Conservation (phyloP, 2,113 vertebrate genomes). For the Cettia cetti region DNA sequence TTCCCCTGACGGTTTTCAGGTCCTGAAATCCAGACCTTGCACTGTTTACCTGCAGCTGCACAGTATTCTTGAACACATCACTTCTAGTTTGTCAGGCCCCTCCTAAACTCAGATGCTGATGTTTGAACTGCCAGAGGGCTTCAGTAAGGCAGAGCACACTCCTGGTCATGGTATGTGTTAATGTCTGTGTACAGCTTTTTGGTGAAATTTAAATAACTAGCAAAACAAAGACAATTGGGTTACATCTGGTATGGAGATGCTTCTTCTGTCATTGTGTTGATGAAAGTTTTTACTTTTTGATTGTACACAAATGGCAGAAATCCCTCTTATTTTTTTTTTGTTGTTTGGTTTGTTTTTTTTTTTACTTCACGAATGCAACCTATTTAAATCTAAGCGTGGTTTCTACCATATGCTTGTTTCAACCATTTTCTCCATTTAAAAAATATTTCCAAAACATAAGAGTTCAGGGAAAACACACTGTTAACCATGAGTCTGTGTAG, state of each 20-base stretch:
- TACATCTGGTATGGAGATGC: not conserved
- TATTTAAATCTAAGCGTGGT: conserved; percentile 71
- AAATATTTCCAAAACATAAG: conserved; percentile 67
- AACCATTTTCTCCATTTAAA: conserved; percentile 59
- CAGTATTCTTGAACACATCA: not conserved
- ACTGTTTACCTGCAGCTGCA: not conserved
- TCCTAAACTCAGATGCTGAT: not conserved
- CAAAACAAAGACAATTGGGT: not conserved
- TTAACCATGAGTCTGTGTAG: conserved; percentile 24
- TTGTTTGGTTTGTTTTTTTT: too few species aligned
- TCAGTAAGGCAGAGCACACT: not conserved
- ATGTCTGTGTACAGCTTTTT: not conserved
- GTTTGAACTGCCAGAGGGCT: not conserved
- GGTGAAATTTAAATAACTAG: not conserved
- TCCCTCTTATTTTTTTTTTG: conserved; percentile 37
- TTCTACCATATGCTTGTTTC: conserved; percentile 76
- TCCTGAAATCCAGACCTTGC: not conserved
- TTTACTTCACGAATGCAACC: conserved; percentile 37
- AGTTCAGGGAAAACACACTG: conserved; percentile 58
- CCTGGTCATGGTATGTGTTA: not conserved
- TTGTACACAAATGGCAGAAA: conserved; percentile 52
- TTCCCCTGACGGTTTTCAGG: not conserved
- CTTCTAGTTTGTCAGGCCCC: not conserved
- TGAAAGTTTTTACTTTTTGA: conserved; percentile 59
- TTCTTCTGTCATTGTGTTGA: conserved; percentile 59